These are phyloP conservation scores for Cnemophilus loriae DNA, from an alignment of 2,113 vertebrate species.

Conservation along the genomic window DNA sequence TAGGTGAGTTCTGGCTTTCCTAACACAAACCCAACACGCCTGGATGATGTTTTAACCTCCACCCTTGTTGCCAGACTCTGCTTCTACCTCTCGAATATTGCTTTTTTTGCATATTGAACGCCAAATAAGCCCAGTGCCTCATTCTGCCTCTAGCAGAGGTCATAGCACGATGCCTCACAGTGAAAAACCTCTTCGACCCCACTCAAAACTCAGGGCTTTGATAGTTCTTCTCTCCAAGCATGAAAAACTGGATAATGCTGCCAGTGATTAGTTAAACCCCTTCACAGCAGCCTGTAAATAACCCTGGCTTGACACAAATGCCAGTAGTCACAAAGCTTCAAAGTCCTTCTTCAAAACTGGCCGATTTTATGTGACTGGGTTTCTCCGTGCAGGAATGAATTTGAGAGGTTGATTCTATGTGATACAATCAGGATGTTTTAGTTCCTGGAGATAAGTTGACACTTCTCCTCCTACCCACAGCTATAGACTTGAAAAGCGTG, in stretches of 20 bases:
- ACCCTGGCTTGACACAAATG: constrained; percentile 15
- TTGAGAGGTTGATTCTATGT: constrained; percentile 27
- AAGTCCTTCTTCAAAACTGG: not conserved
- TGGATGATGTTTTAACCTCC: not conserved
- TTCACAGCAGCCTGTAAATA: constrained; percentile 20
- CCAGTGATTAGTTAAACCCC: not conserved
- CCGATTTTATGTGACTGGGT: not conserved
- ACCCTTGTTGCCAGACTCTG: not conserved
- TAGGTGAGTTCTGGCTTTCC: not conserved
- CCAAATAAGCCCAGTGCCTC: not conserved
- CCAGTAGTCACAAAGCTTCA: constrained; percentile 36
- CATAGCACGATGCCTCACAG: fast-evolving
- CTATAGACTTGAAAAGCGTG: constrained; percentile 5
- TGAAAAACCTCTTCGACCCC: not conserved
- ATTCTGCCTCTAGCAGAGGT: not conserved
- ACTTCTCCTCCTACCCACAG: constrained; percentile 56
- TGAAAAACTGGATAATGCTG: not conserved
- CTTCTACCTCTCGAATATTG: not conserved
- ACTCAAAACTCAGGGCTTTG: not conserved
- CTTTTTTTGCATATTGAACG: not conserved
- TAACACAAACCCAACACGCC: not conserved
- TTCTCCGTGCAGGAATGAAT: not conserved
- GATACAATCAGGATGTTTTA: constrained; percentile 54
- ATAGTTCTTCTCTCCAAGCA: not conserved
- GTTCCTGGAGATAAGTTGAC: constrained; percentile 45